These are phyloP conservation scores for Drosophila yooni DNA, from an alignment of 2,888 invertebrate species.

Conservation along the genomic window DNA sequence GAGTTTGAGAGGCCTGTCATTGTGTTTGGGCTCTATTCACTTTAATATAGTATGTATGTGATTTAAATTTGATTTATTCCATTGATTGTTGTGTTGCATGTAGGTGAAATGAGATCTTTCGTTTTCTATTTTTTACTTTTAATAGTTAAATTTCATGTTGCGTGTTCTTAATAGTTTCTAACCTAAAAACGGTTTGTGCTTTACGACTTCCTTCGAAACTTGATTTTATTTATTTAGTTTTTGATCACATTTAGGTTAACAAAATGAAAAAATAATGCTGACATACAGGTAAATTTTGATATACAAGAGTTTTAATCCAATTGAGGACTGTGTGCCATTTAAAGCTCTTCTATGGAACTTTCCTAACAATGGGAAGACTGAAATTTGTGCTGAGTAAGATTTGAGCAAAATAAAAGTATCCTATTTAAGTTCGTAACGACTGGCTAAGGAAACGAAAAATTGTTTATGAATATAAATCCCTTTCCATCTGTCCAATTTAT, in stretches of 20 bases:
- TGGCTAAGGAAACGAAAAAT: not conserved
- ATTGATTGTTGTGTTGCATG: constrained; percentile 57
- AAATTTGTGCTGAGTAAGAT: constrained; percentile 28
- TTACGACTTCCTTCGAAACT: constrained; percentile 23
- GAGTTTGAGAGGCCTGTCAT: constrained; percentile 46
- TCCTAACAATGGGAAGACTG: constrained; percentile 43
- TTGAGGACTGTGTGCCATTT: constrained; percentile 11
- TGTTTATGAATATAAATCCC: not conserved
- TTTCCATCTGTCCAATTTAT: not conserved
- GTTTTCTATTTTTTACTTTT: constrained; percentile 4
- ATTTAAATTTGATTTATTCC: constrained; percentile 10
- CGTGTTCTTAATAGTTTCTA: constrained; percentile 35
- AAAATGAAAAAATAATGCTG: constrained; percentile 43
- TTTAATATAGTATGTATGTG: constrained; percentile 10
- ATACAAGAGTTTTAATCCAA: constrained; percentile 1
- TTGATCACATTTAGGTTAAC: constrained; percentile 68
- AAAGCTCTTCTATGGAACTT: constrained; percentile 6
- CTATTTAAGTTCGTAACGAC: not conserved
- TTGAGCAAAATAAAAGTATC: constrained; percentile 35
- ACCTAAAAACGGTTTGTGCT: constrained; percentile 48
- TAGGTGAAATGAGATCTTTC: constrained; percentile 26
- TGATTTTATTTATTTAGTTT: constrained; percentile 3
- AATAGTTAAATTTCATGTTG: constrained; percentile 2
- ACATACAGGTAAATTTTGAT: constrained; percentile 8
- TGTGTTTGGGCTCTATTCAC: constrained; percentile 17